Conservation (phyloP, 92 coral and sea anemone species). For the Umimayanthus kanabou region DNA sequence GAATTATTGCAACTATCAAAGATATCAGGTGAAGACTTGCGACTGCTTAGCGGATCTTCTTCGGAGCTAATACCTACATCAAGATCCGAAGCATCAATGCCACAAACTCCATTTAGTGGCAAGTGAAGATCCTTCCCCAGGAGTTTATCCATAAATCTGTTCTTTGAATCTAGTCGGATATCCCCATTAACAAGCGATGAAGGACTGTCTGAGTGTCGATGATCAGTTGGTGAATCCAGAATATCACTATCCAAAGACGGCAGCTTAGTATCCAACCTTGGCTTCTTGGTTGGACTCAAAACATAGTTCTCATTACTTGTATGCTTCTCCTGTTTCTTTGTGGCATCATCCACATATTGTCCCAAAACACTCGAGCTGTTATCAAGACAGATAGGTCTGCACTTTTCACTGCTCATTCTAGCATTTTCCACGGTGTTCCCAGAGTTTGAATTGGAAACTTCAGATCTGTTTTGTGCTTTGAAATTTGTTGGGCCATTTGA, state of each 20-base stretch:
- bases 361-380: conserved; percentile 16
- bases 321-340: conserved; percentile 21
- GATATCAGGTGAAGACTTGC: conserved; percentile 82
- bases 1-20: conserved; percentile 87
- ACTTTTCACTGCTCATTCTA: neutral
- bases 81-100: conserved; percentile 76
- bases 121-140: conserved; percentile 79
- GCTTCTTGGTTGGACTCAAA: conserved; percentile 58
- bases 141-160: conserved; percentile 83
- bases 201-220: conserved; percentile 63
- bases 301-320: conserved; percentile 26
- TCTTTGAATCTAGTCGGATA: conserved; percentile 72
- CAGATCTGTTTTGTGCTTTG: conserved; percentile 26
- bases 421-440: neutral
- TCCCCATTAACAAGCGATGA: conserved; percentile 80
- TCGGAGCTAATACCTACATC: conserved; percentile 76
- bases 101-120: conserved; percentile 89
- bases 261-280: conserved; percentile 59
- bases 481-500: conserved; percentile 27
- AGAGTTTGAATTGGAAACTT: conserved; percentile 17
- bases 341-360: neutral
- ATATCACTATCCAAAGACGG: conserved; percentile 55
- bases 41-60: conserved; percentile 81
- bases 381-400: conserved; percentile 11
- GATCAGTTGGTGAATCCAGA: conserved; percentile 56